phyloP scores from a whole-genome alignment of 2,797 vertebrate species.

The Spea hammondii region DNA sequence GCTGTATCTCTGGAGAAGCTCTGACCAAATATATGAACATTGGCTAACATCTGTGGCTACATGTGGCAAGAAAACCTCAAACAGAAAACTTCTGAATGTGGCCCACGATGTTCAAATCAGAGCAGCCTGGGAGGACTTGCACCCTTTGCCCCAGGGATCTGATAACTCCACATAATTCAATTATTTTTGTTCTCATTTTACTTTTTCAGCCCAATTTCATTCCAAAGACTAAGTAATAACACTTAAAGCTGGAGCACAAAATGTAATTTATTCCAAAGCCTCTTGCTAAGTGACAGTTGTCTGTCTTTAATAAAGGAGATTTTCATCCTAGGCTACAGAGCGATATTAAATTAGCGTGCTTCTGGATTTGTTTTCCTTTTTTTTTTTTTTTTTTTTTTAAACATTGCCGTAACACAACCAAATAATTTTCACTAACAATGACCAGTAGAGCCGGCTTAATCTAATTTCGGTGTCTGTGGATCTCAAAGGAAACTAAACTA shows the following conservation, averaged over 20 bases:
- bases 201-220: constrained; percentile 26
- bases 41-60: too few species aligned
- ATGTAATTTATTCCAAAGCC: constrained; percentile 38
- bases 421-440: not conserved
- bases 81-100: constrained; percentile 14
- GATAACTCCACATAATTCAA: too few species aligned
- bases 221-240: constrained; percentile 51
- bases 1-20: too few species aligned
- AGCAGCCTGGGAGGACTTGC: too few species aligned
- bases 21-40: too few species aligned
- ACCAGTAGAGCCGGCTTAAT: not conserved
- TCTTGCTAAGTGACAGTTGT: not conserved
- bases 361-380: not conserved
- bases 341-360: not conserved
- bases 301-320: not conserved
- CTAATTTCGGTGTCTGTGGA: not conserved
- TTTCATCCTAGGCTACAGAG: not conserved
- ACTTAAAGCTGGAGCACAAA: constrained; percentile 34
- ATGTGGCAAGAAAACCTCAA: constrained; percentile 34
- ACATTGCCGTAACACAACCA: not conserved
- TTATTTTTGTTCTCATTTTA: not conserved
- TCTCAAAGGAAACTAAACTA: not conserved
- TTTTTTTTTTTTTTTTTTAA: not conserved
- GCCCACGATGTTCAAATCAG: too few species aligned
- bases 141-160: too few species aligned